Evolutionary conservation across 35 echinoderm and acorn worm species (phyloP), one percentile per base, ranked within the genome.

Genomic region (Patiria miniata): DNA sequence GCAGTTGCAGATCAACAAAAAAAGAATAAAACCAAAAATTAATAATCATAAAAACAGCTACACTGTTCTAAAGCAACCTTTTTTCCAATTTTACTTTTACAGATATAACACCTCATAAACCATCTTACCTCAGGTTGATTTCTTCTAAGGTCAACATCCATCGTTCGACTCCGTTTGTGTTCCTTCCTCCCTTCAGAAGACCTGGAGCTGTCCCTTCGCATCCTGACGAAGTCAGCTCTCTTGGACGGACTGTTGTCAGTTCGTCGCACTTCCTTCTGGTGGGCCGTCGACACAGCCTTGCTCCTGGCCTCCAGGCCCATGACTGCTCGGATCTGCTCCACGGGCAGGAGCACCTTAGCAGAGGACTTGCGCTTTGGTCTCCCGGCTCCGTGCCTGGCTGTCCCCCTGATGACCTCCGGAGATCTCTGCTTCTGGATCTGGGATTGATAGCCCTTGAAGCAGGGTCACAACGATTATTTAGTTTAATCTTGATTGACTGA

Each of bases 131-230:
- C 19, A 34, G 23, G 10, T 6, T 73, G 26, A 73, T 34, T 34
- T 73, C 29, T 36, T 23, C 65, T 23, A 4, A 73, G 26, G 26
- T 73, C 65, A 28, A 34, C 51, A 65, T 93, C 87, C 61, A 85
- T 85, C 0, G 92, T 93, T 33, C 89, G 80, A 61, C 87, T 93
- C 36, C 92, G 89, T 77, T 93, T 93, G 73, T 93, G 92, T 40
- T 84, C 78, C 53, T 87, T 87, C 39, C 36, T 85, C 26, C 37
- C 28, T 39, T 88, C 91, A 16, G 76, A 44, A 52, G 91, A 83
- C 36, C n/a, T 39, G 16, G 37, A 81, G 86, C 91, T 93, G 56
- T 73, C 80, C 53, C 82, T 88, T 26, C 91, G 77, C 30, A 60
- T 52, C 18, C 69, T 57, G 30, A 83, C 26, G 51, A 39, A 61